Evolutionary conservation across 2,888 invertebrate genomes (phyloP), one percentile per base, ranked within the genome.

Genomic region (Prenolepis imparis): DNA sequence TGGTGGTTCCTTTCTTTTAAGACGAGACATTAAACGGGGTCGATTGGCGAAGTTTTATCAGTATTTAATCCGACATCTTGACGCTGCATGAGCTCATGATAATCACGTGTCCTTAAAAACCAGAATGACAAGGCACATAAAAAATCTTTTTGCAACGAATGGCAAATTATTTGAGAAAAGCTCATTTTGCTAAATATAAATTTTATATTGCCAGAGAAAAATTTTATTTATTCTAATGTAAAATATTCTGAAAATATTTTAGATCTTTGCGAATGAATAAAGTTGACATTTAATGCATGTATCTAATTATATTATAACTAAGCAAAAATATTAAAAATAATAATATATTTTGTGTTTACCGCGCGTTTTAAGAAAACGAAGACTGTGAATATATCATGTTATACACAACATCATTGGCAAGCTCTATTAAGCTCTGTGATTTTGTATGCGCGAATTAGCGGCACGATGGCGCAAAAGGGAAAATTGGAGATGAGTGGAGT

Each of bases 1-100:
- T 85, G 89, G 86, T 85, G 86, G 83, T 84, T 86, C 83, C 81
- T 86, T 90, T 87, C 84, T 81, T 82, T 92, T 90, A 84, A 87
- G 84, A 77, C 84, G 77, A 83, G 86, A 89, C 90, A 87, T 90
- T 90, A 89, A 91, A 73, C 84, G 87, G 68, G 36, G 82, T 83
- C 88, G 86, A 86, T 87, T 77, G 87, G 77, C 80, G 75, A 87
- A 86, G 83, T 84, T 87, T 89, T 87, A 89, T 88, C 88, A 82
- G 86, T 83, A 88, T 87, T 88, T 90, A 86, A 89, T 90, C 85
- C 81, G 77, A 88, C 75, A 32, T 32, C 66, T 57, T 59, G 78
- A 85, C 63, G 68, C 75, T 18, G 36, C 75, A 52, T 73, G 74
- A 80, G 44, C 18, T 57, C 48, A 39, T 52, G 63, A 39, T 80